phyloP scores from a whole-genome alignment of 2,797 vertebrate genomes.

The Galaxias olidus region DNA sequence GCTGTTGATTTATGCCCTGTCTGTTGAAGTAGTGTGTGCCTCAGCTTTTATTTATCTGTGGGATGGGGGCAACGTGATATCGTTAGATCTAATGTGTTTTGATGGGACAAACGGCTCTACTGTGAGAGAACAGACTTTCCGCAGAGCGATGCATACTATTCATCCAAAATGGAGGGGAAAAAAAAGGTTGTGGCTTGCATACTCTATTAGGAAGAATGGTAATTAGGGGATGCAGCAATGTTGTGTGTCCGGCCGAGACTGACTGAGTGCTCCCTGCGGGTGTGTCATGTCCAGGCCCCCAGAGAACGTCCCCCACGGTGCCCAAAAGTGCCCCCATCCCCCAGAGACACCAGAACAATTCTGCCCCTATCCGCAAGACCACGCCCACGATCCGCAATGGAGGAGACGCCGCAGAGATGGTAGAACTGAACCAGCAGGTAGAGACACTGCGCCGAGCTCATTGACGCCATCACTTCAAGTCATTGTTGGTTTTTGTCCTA shows the following conservation, averaged over 20 bases:
- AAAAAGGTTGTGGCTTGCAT: background rate
- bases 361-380: conserved; percentile 55
- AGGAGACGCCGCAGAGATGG: conserved; percentile 82
- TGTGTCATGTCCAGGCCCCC: conserved; percentile 72
- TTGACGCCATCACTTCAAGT: background rate
- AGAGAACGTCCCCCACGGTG: conserved; percentile 90
- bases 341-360: conserved; percentile 72
- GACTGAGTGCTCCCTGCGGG: background rate
- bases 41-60: too few species aligned
- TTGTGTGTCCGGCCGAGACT: background rate
- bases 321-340: conserved; percentile 83
- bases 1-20: too few species aligned
- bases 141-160: background rate
- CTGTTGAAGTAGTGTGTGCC: too few species aligned
- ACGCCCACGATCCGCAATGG: conserved; percentile 80
- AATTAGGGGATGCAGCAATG: too few species aligned
- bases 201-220: background rate
- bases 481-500: too few species aligned
- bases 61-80: background rate
- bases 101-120: background rate
- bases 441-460: background rate
- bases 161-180: background rate
- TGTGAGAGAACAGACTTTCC: background rate
- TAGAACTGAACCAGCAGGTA: conserved; percentile 96
- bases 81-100: background rate